Evolutionary conservation across 2,888 invertebrate species (phyloP).

Genomic region (Julus scanicus): DNA sequence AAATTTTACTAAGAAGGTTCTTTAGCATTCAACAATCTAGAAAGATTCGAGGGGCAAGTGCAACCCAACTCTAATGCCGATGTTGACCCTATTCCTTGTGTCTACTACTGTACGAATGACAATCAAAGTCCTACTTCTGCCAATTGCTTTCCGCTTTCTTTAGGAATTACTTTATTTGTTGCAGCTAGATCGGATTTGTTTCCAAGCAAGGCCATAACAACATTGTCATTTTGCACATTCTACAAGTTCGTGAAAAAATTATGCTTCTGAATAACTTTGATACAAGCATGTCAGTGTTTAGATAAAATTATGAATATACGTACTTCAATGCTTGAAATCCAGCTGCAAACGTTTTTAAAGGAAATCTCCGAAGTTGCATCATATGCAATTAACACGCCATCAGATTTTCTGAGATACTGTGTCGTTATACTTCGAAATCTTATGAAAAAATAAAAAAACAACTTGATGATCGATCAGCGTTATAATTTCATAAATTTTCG

Average conservation of each 20-base stretch:
- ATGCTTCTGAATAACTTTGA: background rate
- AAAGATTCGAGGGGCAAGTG: no score
- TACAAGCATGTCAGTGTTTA: background rate
- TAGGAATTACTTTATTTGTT: conserved; percentile 20
- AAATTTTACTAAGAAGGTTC: no score
- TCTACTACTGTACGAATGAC: no score
- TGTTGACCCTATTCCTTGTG: no score
- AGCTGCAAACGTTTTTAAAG: conserved; percentile 69
- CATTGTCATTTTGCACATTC: conserved; percentile 45
- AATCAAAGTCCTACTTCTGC: conserved; percentile 44
- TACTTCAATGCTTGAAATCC: conserved; percentile 68
- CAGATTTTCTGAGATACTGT: conserved; percentile 63
- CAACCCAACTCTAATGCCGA: no score
- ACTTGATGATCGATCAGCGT: no score
- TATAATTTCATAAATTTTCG: no score
- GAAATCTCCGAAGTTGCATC: conserved; percentile 70
- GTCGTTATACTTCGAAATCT: no score
- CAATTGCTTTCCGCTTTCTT: background rate
- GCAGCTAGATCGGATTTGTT: conserved; percentile 44
- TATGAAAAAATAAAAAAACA: no score
- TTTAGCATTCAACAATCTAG: no score
- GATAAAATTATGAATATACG: background rate
- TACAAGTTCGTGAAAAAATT: background rate
- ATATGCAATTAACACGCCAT: conserved; percentile 71
- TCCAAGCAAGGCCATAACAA: conserved; percentile 39